These are phyloP conservation scores for Dendrophyllia cribrosa DNA, from an alignment of 64 coral and sea anemone species.

Conservation along the genomic window DNA sequence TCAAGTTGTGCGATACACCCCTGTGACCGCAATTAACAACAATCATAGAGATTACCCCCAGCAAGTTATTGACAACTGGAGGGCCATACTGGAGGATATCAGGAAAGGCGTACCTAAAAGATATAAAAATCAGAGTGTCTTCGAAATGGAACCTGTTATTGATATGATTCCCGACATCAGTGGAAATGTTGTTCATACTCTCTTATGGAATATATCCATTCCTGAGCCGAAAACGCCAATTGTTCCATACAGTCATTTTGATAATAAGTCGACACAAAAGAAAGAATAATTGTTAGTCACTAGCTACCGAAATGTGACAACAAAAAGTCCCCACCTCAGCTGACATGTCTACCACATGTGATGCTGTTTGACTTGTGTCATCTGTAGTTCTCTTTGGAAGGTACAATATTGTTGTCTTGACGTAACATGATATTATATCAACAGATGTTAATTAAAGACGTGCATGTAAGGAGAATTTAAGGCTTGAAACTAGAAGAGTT, in stretches of 20 bases:
- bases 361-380: too few relatives aligned
- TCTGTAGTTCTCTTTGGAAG: too few relatives aligned
- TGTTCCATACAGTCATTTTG: constrained; percentile 72
- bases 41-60: constrained; percentile 86
- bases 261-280: background rate
- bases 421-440: too few relatives aligned
- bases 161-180: constrained; percentile 57
- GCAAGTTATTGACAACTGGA: constrained; percentile 73
- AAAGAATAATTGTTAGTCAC: too few relatives aligned
- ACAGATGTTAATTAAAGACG: too few relatives aligned
- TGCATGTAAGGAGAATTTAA: too few relatives aligned
- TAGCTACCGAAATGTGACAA: too few relatives aligned
- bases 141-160: constrained; percentile 51
- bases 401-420: too few relatives aligned
- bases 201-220: constrained; percentile 76
- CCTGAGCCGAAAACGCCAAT: constrained; percentile 61
- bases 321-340: too few relatives aligned
- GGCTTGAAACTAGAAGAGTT: too few relatives aligned
- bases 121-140: constrained; percentile 59
- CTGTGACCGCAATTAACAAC: constrained; percentile 75
- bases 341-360: too few relatives aligned
- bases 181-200: constrained; percentile 49
- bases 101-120: constrained; percentile 22
- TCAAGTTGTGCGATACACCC: constrained; percentile 81
- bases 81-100: constrained; percentile 74